Evolutionary conservation across 2,888 invertebrate species (phyloP), one percentile per base, ranked within the genome.

Genomic region (Aphelenchoides bicaudatus): DNA sequence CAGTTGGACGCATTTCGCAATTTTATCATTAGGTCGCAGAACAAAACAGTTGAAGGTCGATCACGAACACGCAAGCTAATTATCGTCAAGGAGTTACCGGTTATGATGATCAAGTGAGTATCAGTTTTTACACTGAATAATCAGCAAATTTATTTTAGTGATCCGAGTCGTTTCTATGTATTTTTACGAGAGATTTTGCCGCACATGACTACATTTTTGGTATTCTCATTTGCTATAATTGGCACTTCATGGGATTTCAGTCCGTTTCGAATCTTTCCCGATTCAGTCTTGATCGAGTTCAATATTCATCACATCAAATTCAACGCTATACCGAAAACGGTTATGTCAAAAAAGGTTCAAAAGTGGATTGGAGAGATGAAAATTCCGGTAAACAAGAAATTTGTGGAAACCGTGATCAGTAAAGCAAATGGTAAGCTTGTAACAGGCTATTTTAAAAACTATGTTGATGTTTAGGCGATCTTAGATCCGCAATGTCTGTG

Each of bases 261-360:
- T 21, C 8, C 39, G 8, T 16, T 39, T 21, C 27, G 49, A 5
- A n/a, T 39, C n/a, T 16, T 49, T 10, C 49, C 49, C 8, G 49
- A 49, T 6, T n/a, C 4, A 5, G 5, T 49, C 6, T 16, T 49
- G 6, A 4, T 16, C n/a, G 49, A 49, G 21, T 43, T 49, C 39
- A 8, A 8, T 23, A 49, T 49, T 16, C 37, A 49, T 8, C 49
- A 49, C 34, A 49, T 49, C 19, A 4, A 16, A 6, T 49, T 49
- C 34, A 49, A 49, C 39, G 38, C 49, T 5, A 49, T 49, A 8
- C n/a, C 49, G n/a, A 49, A 28, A 5, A 16, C 5, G n/a, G 29
- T 39, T 5, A 49, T 49, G 49, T 6, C 16, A 19, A n/a, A 19
- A 10, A 10, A 43, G 10, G 8, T 43, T 6, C 10, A 43, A 25